Evolutionary conservation across 2,888 invertebrate species (phyloP), one percentile per base, ranked within the genome.

Genomic region (Ferdinandea cuprea): DNA sequence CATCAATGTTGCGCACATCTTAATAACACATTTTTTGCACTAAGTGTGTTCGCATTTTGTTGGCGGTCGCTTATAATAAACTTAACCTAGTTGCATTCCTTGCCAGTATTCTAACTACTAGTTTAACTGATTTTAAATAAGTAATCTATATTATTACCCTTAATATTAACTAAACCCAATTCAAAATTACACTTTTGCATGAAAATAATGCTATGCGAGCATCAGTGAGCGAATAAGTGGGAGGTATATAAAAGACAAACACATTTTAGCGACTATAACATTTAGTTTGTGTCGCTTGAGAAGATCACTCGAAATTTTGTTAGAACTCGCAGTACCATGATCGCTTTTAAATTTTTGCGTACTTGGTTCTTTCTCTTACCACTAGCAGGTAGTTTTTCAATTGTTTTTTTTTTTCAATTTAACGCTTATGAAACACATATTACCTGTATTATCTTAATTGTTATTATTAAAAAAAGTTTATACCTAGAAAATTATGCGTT

Each of bases 351-450:
- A 32, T 48, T 71, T 30, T 46, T 80, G 17, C 63, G 44, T 25
- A 44, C 50, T 28, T 63, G 76, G 37, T 76, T 80, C 42, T 76
- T 80, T 35, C 58, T 80, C 9, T 17, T 76, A 35, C 76, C 80
- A 50, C 17, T 71, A 21, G 37, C 80, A 76, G 80, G 80, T 76
- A 80, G 63, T 61, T 69, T 17, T 19, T 35, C 2, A 63, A 35
- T 11, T 37, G 25, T 13, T 40, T 7, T 17, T 19, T n/a, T n/a
- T n/a, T n/a, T n/a, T n/a, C n/a, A n/a, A 40, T 30, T n/a, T 25
- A 13, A 19, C 2, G 0, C 19, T 32, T 35, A 17, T 25, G 5
- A 5, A 25, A 25, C n/a, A n/a, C n/a, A n/a, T n/a, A n/a, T n/a
- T n/a, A n/a, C n/a, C n/a, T n/a, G n/a, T n/a, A n/a, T n/a, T n/a